These are phyloP conservation scores for Tragelaphus eurycerus DNA, from an alignment of 2,797 vertebrate genomes.

Conservation along the genomic window DNA sequence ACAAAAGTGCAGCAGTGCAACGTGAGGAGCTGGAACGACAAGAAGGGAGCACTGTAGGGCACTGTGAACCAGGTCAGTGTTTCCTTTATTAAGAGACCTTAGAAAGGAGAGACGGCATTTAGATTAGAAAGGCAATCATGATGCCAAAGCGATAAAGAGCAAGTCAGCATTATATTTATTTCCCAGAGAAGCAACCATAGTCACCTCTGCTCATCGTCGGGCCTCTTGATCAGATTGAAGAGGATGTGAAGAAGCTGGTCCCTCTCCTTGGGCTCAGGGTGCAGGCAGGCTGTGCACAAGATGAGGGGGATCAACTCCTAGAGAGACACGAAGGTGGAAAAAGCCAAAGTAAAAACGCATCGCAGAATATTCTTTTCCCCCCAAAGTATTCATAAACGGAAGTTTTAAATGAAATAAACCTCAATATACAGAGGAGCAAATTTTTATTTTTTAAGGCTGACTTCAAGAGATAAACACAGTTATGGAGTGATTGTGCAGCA, in stretches of 20 bases:
- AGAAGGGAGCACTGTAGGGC: background rate
- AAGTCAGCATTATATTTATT: background rate
- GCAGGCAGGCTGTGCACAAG: constrained; percentile 97
- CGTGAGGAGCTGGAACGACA: background rate
- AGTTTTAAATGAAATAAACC: constrained; percentile 60
- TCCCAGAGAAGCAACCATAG: constrained; percentile 38
- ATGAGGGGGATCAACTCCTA: constrained; percentile 99
- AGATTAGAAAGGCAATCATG: background rate
- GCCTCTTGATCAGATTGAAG: constrained; percentile 98
- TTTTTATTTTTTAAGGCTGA: constrained; percentile 23
- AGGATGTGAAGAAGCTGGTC: constrained; percentile 99
- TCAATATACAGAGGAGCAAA: constrained; percentile 27
- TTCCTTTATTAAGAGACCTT: background rate
- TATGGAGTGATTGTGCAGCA: background rate
- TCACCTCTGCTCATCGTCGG: constrained; percentile 98
- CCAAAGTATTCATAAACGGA: constrained; percentile 31
- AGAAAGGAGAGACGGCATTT: background rate
- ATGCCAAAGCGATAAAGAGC: background rate
- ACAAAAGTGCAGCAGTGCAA: background rate
- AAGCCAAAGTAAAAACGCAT: constrained; percentile 69
- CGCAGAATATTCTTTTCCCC: background rate
- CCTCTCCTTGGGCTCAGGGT: constrained; percentile 97
- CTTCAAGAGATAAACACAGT: constrained; percentile 38
- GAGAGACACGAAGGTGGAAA: constrained; percentile 68
- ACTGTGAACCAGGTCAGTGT: background rate